Percentiles rank a stretch among this genome's conserved stretches.
phyloP scores from a whole-genome alignment of 1,140 invertebrate genomes.

The Musca vetustissima region DNA sequence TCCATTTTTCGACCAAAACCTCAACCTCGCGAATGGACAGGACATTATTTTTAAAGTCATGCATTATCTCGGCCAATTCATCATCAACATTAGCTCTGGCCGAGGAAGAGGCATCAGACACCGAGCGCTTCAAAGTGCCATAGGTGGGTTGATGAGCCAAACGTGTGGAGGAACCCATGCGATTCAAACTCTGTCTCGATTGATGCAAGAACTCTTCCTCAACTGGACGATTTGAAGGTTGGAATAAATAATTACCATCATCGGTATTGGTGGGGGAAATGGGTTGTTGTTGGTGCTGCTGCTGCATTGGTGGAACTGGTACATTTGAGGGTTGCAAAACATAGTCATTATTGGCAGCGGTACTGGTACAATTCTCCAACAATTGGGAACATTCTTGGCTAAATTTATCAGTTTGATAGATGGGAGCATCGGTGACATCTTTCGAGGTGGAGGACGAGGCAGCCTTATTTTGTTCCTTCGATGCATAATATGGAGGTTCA shows the following conservation, averaged over 20 bases:
- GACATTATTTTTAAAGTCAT: slow-evolving; percentile 86
- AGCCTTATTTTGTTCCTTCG: slow-evolving; percentile 48
- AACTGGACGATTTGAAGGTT: slow-evolving; percentile 64
- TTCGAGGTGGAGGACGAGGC: no score
- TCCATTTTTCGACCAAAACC: slow-evolving; percentile 81
- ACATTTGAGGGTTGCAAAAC: slow-evolving; percentile 53
- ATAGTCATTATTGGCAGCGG: slow-evolving; percentile 47
- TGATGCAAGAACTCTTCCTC: slow-evolving; percentile 37
- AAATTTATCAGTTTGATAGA: slow-evolving; percentile 46
- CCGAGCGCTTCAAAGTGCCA: slow-evolving; percentile 46
- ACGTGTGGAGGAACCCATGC: slow-evolving; percentile 28
- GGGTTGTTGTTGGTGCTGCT: slow-evolving; percentile 37
- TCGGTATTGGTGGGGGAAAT: slow-evolving; percentile 27
- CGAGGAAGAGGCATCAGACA: slow-evolving; percentile 37
- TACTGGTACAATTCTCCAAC: slow-evolving; percentile 44
- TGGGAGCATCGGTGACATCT: slow-evolving; percentile 43
- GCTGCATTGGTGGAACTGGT: slow-evolving; percentile 36
- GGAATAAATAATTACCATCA: slow-evolving; percentile 60
- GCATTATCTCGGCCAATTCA: slow-evolving; percentile 82
- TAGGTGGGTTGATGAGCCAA: slow-evolving; percentile 32
- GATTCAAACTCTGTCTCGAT: slow-evolving; percentile 31
- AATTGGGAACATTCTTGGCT: slow-evolving; percentile 54
- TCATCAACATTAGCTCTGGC: slow-evolving; percentile 64
- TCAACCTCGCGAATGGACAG: slow-evolving; percentile 82
- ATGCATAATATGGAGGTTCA: slow-evolving; percentile 53